These are phyloP conservation scores for Lamproptera curius DNA, from an alignment of 2,888 invertebrate species.

Conservation along the genomic window DNA sequence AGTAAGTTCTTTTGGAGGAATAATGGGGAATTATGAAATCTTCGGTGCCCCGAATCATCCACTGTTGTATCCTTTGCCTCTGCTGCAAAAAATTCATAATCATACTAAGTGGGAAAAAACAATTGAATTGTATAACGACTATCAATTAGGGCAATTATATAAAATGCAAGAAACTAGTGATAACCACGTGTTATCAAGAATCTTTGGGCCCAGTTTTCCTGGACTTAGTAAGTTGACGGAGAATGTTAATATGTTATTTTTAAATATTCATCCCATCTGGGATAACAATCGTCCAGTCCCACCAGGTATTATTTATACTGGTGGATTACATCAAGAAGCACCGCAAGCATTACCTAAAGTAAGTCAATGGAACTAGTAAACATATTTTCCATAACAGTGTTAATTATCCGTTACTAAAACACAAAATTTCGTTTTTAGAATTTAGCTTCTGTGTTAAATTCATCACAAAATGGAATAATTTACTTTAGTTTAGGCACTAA, in stretches of 20 bases:
- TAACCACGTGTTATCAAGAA: constrained; percentile 24
- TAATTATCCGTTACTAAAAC: not conserved
- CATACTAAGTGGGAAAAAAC: constrained; percentile 31
- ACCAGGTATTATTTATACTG: constrained; percentile 34
- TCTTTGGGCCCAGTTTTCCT: constrained; percentile 29
- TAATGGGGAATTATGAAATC: constrained; percentile 26
- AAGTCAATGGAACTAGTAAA: constrained; percentile 14
- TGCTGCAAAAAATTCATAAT: constrained; percentile 27
- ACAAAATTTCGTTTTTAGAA: constrained; percentile 37
- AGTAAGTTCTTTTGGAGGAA: constrained; percentile 40
- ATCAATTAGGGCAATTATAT: constrained; percentile 2
- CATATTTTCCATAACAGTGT: not conserved
- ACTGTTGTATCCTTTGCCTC: constrained; percentile 29
- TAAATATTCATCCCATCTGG: constrained; percentile 36
- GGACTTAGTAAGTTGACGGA: constrained; percentile 19
- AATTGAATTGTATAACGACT: constrained; percentile 22
- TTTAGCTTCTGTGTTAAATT: constrained; percentile 48
- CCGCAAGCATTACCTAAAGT: constrained; percentile 45
- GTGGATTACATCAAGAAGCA: constrained; percentile 33
- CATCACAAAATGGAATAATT: constrained; percentile 54
- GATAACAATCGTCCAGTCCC: constrained; percentile 37
- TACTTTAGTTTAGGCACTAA: constrained; percentile 65
- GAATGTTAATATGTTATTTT: constrained; percentile 40
- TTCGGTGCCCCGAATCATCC: constrained; percentile 38
- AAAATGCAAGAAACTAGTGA: constrained; percentile 18